phyloP scores from a whole-genome alignment of 37 sponge, comb jelly and placozoan species.

The Cladorhizidae sp. region DNA sequence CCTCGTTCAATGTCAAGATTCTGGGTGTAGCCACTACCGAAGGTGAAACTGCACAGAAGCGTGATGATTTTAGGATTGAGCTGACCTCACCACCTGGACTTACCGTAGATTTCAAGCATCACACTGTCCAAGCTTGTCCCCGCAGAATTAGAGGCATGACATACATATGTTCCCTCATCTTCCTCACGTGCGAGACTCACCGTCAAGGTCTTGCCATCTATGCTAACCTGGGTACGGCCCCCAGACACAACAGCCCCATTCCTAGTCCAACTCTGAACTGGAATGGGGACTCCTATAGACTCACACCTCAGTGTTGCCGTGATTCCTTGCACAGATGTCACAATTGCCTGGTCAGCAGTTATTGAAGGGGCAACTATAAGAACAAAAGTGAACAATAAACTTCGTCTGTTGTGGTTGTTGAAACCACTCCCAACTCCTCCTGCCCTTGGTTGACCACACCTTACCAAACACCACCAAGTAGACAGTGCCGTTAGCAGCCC shows the following conservation, averaged over 20 bases:
- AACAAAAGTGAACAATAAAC: not conserved
- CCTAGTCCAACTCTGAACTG: constrained; percentile 44
- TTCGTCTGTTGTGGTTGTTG: not conserved
- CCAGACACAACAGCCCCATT: constrained; percentile 12
- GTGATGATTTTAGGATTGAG: not conserved
- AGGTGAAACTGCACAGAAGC: constrained; percentile 31
- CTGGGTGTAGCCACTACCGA: constrained; percentile 20
- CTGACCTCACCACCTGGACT: not conserved
- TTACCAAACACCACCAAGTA: constrained; percentile 36
- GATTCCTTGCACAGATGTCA: constrained; percentile 27
- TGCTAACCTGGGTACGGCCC: constrained; percentile 15
- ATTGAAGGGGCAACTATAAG: constrained; percentile 27
- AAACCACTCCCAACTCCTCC: too few species aligned
- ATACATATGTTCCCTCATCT: constrained; percentile 57
- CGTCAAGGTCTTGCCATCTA: constrained; percentile 7
- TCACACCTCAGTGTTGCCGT: constrained; percentile 30
- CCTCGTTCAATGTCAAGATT: not conserved
- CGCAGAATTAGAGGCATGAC: constrained; percentile 43
- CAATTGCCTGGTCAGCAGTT: constrained; percentile 1
- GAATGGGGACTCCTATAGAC: constrained; percentile 62
- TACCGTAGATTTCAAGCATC: constrained; percentile 32
- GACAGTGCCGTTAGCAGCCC: constrained; percentile 33
- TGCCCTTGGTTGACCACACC: not conserved
- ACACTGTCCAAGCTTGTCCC: constrained; percentile 25
- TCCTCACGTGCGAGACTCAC: not conserved